These are phyloP conservation scores for Podargus strigoides DNA, from an alignment of 2,797 vertebrate species.

Conservation along the genomic window DNA sequence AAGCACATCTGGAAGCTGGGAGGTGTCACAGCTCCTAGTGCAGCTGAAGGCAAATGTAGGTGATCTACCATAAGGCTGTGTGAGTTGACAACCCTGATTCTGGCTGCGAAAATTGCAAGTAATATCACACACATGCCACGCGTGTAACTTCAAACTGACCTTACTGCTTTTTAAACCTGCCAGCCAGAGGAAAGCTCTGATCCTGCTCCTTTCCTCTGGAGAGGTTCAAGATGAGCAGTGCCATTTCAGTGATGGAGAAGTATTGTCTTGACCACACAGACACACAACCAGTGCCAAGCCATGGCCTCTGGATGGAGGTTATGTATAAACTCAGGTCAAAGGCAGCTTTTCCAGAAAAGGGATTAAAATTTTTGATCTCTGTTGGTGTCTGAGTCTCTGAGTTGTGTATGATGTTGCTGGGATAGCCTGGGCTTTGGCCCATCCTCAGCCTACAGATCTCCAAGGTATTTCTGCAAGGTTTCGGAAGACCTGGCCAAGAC, in stretches of 20 bases:
- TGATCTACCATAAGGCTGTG: neutral
- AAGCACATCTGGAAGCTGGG: neutral
- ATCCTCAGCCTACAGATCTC: neutral
- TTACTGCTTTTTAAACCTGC: neutral
- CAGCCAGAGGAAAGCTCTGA: neutral
- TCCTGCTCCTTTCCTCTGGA: neutral
- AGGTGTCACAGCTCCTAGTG: neutral
- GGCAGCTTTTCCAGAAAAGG: neutral
- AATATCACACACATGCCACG: accelerated
- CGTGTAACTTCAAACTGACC: neutral
- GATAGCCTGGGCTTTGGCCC: neutral
- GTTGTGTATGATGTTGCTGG: neutral
- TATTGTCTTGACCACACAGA: neutral
- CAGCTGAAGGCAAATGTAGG: neutral
- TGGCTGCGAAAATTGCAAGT: neutral
- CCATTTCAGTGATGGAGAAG: neutral
- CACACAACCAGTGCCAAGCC: neutral
- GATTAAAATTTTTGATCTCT: neutral
- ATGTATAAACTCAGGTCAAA: neutral
- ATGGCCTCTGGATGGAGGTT: neutral
- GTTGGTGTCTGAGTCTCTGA: neutral
- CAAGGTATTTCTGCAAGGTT: neutral
- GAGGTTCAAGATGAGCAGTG: neutral
- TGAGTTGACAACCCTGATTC: neutral
- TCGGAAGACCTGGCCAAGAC: neutral